Conservation (phyloP, 1,140 invertebrate genomes). For the Caerostris darwini region DNA sequence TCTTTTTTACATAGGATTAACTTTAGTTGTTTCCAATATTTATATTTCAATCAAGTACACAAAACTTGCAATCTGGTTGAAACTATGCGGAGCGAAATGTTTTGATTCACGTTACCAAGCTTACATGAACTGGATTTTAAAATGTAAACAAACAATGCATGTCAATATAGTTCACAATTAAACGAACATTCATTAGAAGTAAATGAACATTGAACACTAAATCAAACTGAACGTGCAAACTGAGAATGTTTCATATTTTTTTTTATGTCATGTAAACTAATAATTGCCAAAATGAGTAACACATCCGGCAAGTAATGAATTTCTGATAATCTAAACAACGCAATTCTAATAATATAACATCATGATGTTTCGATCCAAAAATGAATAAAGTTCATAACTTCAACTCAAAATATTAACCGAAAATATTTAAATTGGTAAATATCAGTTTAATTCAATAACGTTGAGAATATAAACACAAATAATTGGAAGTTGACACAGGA, state of each 20-base stretch:
- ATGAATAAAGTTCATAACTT: not conserved
- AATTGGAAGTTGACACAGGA: constrained; percentile 28
- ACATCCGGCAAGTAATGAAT: not conserved
- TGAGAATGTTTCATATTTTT: not conserved
- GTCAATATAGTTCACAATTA: not conserved
- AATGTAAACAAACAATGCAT: constrained; percentile 13
- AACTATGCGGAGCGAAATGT: not conserved
- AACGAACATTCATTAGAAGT: not conserved
- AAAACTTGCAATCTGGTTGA: not conserved
- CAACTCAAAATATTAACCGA: not conserved
- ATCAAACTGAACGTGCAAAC: not conserved
- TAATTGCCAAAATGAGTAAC: not conserved
- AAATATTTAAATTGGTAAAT: not conserved
- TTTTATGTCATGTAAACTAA: not conserved
- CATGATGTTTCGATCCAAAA: not conserved
- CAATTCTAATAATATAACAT: not conserved
- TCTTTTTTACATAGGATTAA: not conserved
- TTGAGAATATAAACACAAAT: not conserved
- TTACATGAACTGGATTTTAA: not conserved
- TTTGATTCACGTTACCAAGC: not conserved
- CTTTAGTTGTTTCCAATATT: not conserved
- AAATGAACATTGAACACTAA: not conserved
- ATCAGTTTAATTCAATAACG: not conserved
- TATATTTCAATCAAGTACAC: not conserved
- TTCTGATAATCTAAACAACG: not conserved